phyloP scores from a whole-genome alignment of 2,113 vertebrate species.

The Melanocharis versteri region DNA sequence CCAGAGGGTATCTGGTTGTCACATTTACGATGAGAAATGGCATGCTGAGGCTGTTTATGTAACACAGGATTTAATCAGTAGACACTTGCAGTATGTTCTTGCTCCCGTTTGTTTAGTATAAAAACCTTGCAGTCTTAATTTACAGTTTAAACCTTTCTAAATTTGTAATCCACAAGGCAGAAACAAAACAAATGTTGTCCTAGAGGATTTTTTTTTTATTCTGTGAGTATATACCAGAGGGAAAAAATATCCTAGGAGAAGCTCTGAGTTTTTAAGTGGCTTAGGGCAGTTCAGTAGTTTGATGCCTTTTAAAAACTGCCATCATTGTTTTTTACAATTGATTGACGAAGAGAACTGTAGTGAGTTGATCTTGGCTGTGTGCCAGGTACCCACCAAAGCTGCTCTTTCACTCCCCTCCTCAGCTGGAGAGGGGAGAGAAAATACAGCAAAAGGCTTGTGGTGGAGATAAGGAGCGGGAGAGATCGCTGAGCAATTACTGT shows the following conservation, averaged over 20 bases:
- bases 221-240: not conserved
- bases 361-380: not conserved
- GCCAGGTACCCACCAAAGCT: not conserved
- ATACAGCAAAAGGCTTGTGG: not conserved
- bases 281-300: not conserved
- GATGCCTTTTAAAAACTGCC: not conserved
- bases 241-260: not conserved
- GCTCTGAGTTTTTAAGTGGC: not conserved
- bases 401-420: not conserved
- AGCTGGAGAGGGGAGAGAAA: not conserved
- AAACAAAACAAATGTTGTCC: not conserved
- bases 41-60: constrained; percentile 7
- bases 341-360: not conserved
- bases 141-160: not conserved
- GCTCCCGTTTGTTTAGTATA: not conserved
- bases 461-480: not conserved
- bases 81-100: not conserved
- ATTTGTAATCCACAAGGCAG: not conserved
- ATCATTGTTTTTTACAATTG: not conserved
- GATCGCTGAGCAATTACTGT: not conserved
- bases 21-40: not conserved
- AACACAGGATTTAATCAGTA: not conserved
- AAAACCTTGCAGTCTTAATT: not conserved
- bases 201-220: not conserved
- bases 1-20: not conserved